Evolutionary conservation across 2,888 invertebrate genomes (phyloP).

Genomic region (Timema podura): DNA sequence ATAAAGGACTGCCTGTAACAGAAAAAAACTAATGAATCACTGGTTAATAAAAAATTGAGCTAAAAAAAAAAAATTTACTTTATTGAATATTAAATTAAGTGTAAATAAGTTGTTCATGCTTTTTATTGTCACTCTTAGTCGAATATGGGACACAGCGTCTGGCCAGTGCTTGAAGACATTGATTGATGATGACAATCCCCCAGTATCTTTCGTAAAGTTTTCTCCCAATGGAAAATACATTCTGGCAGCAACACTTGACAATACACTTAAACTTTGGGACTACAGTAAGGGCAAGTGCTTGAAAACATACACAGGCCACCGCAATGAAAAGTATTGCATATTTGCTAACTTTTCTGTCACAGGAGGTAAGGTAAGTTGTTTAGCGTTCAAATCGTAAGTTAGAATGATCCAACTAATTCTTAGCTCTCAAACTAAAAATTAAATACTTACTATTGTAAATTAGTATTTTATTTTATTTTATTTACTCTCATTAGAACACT

Average conservation of each 20-base stretch:
- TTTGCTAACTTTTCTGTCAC: constrained; percentile 99
- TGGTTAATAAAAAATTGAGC: too few relatives aligned
- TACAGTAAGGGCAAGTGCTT: constrained; percentile 98
- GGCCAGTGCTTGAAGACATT: constrained; percentile 98
- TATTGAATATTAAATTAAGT: too few relatives aligned
- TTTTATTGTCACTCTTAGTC: constrained; percentile 55
- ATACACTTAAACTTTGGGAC: constrained; percentile 98
- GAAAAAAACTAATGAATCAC: too few relatives aligned
- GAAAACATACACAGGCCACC: constrained; percentile 97
- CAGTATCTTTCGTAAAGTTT: constrained; percentile 99
- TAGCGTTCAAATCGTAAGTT: too few relatives aligned
- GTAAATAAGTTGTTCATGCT: too few relatives aligned
- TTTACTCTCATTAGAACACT: background rate
- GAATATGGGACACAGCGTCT: constrained; percentile 99
- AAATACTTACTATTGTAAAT: background rate
- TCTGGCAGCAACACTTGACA: constrained; percentile 95
- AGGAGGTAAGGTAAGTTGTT: constrained; percentile 82
- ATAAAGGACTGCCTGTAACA: too few relatives aligned
- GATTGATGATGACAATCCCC: constrained; percentile 99
- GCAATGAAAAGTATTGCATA: constrained; percentile 99
- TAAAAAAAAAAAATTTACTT: too few relatives aligned
- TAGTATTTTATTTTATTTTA: constrained; percentile 10
- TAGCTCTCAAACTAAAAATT: too few relatives aligned
- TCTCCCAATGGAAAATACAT: constrained; percentile 99
- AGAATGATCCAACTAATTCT: too few relatives aligned